Conservation (phyloP, 2,113 vertebrate species). For the Eulacestoma nigropectus region DNA sequence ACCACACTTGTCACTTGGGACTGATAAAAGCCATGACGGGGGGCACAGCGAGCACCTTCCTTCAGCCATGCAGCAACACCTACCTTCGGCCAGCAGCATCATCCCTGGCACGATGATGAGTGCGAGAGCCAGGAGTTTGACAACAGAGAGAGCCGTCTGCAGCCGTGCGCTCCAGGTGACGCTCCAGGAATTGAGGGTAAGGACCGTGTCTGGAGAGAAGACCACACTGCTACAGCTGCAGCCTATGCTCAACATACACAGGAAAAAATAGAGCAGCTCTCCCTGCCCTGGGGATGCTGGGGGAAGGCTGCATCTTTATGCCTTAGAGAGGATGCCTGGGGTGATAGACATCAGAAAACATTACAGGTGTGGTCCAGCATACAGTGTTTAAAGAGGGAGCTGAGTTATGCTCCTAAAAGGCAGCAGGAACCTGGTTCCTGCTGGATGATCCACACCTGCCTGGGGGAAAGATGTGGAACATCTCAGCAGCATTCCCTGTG, state of each 20-base stretch:
- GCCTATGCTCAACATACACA: accelerated
- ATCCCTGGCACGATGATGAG: conserved; percentile 85
- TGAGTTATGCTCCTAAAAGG: not conserved
- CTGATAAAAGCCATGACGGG: accelerated
- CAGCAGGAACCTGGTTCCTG: not conserved
- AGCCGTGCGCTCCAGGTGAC: conserved; percentile 78
- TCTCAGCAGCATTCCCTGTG: not conserved
- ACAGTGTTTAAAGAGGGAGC: not conserved
- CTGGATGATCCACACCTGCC: not conserved
- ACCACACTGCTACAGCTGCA: not conserved
- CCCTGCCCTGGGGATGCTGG: not conserved
- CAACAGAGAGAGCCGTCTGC: conserved; percentile 75
- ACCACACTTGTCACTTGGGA: not conserved
- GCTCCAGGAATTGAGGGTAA: conserved; percentile 85
- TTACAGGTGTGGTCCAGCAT: not conserved
- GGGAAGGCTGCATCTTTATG: not conserved
- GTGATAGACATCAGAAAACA: not conserved
- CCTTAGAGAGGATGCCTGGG: not conserved
- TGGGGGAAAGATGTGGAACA: not conserved
- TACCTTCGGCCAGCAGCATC: conserved; percentile 80
- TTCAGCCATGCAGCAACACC: not conserved
- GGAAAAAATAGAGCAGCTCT: not conserved
- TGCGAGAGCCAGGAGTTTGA: conserved; percentile 79
- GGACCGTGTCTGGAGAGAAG: conserved; percentile 71
- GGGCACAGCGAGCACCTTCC: accelerated